Evolutionary conservation across 2,797 vertebrate species (phyloP).

Genomic region (Anguilla megastoma): DNA sequence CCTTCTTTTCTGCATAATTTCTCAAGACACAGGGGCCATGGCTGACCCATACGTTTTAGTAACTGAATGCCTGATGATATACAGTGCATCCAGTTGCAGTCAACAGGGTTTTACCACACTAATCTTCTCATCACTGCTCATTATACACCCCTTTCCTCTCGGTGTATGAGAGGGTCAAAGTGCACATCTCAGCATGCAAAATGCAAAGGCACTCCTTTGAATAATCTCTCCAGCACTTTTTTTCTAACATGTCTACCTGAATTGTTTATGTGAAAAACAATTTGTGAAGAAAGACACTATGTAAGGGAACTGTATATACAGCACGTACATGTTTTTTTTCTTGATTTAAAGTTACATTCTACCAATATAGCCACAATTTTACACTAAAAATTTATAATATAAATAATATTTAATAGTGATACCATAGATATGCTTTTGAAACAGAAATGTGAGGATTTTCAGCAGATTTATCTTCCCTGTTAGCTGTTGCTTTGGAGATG

Average conservation of each 20-base stretch:
- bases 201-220: not conserved
- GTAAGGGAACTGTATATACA: not conserved
- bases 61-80: not conserved
- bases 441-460: not conserved
- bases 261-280: not conserved
- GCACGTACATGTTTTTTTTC: not conserved
- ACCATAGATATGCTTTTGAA: not conserved
- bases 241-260: not conserved
- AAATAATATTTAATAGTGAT: not conserved
- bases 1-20: not conserved
- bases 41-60: not conserved
- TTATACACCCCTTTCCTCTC: not conserved
- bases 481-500: not conserved
- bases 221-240: not conserved
- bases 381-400: not conserved
- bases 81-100: not conserved
- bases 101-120: not conserved
- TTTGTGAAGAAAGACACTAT: not conserved
- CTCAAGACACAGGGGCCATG: not conserved
- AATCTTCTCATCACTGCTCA: not conserved
- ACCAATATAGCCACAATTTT: not conserved
- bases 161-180: not conserved
- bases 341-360: not conserved
- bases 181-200: not conserved
- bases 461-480: not conserved